Evolutionary conservation across 2,797 vertebrate genomes (phyloP), one percentile per base, ranked within the genome.

Genomic region (Hafferia zeledoni): DNA sequence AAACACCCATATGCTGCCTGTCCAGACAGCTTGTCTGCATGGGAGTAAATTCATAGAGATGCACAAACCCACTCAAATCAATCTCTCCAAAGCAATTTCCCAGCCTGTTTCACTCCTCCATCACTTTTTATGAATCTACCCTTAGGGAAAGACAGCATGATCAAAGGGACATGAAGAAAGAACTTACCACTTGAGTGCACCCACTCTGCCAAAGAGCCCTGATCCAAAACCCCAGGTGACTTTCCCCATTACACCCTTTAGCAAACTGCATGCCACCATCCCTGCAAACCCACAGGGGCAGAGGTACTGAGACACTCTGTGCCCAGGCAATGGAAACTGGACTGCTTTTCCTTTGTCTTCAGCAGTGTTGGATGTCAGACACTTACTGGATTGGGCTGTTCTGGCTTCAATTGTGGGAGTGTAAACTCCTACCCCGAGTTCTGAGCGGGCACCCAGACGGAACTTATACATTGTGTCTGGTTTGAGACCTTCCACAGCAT

Each of bases 381-480:
- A 99, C 99, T 99, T 98, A 99, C 99, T 99, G 95, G 99, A 99
- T 91, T 99, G 99, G 56, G 99, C 98, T 1, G 99, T 99, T 92
- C 98, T 98, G 90, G 98, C 98, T 96, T 99, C 98, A 2, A 99
- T 93, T 0, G 98, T 98, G 50, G 98, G 98, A 37, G 99, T 99
- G 94, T 98, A 99, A 89, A 99, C 98, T 20, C 99, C 99, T 44
- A 99, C 97, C 16, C 99, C 99, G 97, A 98, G 97, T 74, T 98
- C 98, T 2, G 99, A 99, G 69, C 98, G 98, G 5, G 99, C 99
- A 1, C 99, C 99, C 96, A 99, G 97, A 20, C 98, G 98, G 96
- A 99, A 99, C 91, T 93, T 95, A 97, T 99, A 99, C 37, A 98
- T 83, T 0, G 99, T 99, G 91, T 99, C 99, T 2, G 99, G 98